phyloP scores from a whole-genome alignment of 2,888 invertebrate genomes.

The Acanthosepion lycidas region DNA sequence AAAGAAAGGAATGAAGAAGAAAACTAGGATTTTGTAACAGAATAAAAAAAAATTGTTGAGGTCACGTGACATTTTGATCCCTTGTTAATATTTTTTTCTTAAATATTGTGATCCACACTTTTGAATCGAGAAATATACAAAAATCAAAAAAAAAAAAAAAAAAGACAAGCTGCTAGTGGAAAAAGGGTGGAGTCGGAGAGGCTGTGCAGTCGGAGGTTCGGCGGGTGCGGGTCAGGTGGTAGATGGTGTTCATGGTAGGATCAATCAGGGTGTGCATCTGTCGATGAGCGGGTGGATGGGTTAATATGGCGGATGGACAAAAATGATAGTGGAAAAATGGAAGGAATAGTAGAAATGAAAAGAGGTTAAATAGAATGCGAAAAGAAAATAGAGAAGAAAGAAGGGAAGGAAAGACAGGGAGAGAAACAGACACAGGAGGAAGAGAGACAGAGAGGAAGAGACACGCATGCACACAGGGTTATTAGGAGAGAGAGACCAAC shows the following conservation, averaged over 20 bases:
- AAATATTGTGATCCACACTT: neutral
- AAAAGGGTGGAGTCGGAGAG: neutral
- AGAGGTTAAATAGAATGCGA: too few relatives aligned
- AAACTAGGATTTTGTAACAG: neutral
- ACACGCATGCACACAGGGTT: too few relatives aligned
- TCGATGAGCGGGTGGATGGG: neutral
- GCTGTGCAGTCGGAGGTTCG: too few relatives aligned
- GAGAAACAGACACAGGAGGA: too few relatives aligned
- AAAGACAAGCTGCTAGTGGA: too few relatives aligned
- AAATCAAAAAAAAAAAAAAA: neutral
- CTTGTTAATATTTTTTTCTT: neutral
- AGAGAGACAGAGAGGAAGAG: too few relatives aligned
- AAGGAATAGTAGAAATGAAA: neutral
- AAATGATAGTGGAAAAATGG: neutral
- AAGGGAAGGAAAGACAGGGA: neutral
- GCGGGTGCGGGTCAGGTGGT: too few relatives aligned
- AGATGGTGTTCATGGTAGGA: too few relatives aligned
- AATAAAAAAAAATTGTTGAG: neutral
- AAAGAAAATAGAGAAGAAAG: neutral
- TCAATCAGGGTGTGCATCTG: neutral
- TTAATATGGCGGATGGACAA: neutral
- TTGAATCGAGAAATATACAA: neutral
- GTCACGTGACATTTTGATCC: conserved; percentile 1
- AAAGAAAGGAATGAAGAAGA: neutral
- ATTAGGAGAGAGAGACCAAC: too few relatives aligned